These are phyloP conservation scores for Aphyosemion australe DNA, from an alignment of 2,113 vertebrate genomes.

Conservation along the genomic window DNA sequence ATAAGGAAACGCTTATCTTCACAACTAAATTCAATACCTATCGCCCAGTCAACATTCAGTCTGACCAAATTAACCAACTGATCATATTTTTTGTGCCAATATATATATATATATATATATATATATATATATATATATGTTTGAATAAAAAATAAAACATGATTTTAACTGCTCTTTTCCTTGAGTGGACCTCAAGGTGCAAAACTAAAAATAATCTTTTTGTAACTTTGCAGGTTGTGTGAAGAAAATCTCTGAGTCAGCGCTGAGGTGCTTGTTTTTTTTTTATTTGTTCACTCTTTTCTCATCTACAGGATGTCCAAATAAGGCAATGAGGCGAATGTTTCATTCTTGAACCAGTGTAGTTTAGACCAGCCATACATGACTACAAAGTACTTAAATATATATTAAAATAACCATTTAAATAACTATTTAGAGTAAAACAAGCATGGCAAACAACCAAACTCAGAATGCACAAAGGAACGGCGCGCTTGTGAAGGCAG, in stretches of 20 bases:
- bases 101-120: too few relatives aligned
- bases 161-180: too few relatives aligned
- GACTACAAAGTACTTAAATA: conserved; percentile 77
- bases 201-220: too few relatives aligned
- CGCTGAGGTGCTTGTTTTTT: conserved; percentile 15
- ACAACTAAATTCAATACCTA: too few relatives aligned
- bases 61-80: too few relatives aligned
- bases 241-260: conserved; percentile 3
- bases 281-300: conserved; percentile 39
- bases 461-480: conserved; percentile 53
- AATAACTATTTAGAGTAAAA: conserved; percentile 49
- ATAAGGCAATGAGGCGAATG: conserved; percentile 66
- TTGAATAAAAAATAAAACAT: too few relatives aligned
- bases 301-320: conserved; percentile 47
- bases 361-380: conserved; percentile 53
- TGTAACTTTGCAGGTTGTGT: too few relatives aligned
- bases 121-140: too few relatives aligned
- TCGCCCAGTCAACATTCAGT: too few relatives aligned
- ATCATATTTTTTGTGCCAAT: too few relatives aligned
- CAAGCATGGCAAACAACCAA: conserved; percentile 57
- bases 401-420: conserved; percentile 72
- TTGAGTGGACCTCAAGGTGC: too few relatives aligned
- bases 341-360: conserved; percentile 52
- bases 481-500: conserved; percentile 23
- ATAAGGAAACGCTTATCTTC: too few relatives aligned